Conservation (phyloP, 2,113 vertebrate genomes). For the Redunca redunca region DNA sequence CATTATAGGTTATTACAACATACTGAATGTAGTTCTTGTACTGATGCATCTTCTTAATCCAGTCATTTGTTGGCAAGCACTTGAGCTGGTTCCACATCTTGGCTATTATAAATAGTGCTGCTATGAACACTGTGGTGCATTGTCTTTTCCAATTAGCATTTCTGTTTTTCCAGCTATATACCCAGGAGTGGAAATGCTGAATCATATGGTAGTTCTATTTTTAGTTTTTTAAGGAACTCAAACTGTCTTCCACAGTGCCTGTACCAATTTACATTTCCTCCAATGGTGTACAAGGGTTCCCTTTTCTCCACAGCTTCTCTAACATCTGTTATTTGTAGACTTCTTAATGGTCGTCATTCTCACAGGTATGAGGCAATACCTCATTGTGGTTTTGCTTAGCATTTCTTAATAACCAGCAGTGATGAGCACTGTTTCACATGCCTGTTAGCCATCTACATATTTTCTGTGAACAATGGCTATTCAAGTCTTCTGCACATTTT, state of each 20-base stretch:
- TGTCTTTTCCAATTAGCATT: neutral
- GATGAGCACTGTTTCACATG: neutral
- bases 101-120: neutral
- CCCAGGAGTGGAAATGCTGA: neutral
- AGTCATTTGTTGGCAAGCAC: neutral
- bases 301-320: neutral
- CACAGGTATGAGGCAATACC: neutral
- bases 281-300: neutral
- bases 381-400: neutral
- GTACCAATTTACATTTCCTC: neutral
- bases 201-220: neutral
- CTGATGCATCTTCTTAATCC: neutral
- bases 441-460: neutral
- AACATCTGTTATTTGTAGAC: neutral
- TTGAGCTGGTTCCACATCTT: neutral
- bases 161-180: neutral
- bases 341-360: neutral
- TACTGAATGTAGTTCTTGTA: neutral
- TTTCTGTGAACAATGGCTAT: neutral
- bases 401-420: neutral
- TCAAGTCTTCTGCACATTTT: neutral
- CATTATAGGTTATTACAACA: neutral
- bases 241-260: neutral
- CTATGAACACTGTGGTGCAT: neutral
- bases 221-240: neutral